Base-by-base conservation (phyloP, 2,797 vertebrate genomes). In the Cirrhinus mrigala region DNA sequence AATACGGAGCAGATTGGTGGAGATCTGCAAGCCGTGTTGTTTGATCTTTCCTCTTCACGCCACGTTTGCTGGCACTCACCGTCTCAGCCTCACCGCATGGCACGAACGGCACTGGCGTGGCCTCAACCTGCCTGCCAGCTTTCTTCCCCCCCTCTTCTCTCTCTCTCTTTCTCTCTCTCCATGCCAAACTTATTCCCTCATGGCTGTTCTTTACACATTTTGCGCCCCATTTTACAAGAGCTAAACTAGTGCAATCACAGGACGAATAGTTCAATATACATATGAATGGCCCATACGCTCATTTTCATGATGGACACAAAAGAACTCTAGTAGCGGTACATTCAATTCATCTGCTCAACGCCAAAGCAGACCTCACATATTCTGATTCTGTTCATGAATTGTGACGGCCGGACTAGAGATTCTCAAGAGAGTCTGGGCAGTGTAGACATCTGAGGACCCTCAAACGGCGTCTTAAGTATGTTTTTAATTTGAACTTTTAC, bases 1-100 rank as follows among this genome's bases (percentile, higher is more conserved):
- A 95, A 96, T 95, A 95, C 93, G 92, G 94, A 96, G 95, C 95
- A 96, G 95, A 96, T 96, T 96, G 95, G 95, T 95, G 94, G 94
- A 96, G 95, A 95, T 95, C 95, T 95, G 92, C 95, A 95, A 95
- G 94, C 95, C 94, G 95, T 95, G 95, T 96, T 96, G 95, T 96
- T 96, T 96, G 95, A 95, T 96, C 95, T 95, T 95, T 95, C 93
- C 95, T 96, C 95, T 93, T 94, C 95, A 94, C 94, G 93, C 94
- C 94, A 94, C 94, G 94, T 95, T 95, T 94, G 92, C 94, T 96
- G 95, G 95, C 95, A 94, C 91, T 77, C 90, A 93, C 92, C 91
- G 82, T 93, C 91, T 91, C 94, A 94, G 94, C 95, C 95, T 95
- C 94, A 92, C 94, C 92, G 94, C 94, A 94, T 95, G 94, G 95